Percentiles rank a stretch among this genome's conserved stretches.
Conservation (phyloP, 2,888 invertebrate genomes). For the Choreutis nemorana region DNA sequence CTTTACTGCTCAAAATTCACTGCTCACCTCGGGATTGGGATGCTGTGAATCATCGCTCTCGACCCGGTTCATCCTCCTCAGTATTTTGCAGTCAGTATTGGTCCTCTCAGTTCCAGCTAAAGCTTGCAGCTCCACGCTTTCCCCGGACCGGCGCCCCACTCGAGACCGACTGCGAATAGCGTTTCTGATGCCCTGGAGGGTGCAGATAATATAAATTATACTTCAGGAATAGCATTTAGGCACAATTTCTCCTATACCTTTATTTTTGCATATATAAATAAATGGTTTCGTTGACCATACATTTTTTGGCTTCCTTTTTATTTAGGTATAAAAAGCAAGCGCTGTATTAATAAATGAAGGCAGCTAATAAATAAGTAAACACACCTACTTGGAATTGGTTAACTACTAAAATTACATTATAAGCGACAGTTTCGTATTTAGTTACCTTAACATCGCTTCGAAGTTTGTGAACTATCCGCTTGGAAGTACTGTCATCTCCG, state of each 20-base stretch:
- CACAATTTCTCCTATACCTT: too few relatives aligned
- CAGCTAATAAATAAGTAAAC: too few relatives aligned
- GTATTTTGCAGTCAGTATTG: slow-evolving; percentile 51
- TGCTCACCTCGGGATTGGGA: slow-evolving; percentile 34
- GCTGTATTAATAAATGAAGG: too few relatives aligned
- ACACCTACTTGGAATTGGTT: background rate
- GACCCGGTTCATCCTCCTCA: slow-evolving; percentile 78
- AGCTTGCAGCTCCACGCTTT: slow-evolving; percentile 69
- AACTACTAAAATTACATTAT: slow-evolving; percentile 1
- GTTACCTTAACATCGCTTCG: slow-evolving; percentile 81
- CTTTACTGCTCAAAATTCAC: background rate
- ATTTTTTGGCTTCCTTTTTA: too few relatives aligned
- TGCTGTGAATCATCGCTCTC: slow-evolving; percentile 74
- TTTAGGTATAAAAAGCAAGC: too few relatives aligned
- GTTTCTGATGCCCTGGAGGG: slow-evolving; percentile 67
- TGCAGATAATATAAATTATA: background rate
- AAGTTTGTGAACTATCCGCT: slow-evolving; percentile 83
- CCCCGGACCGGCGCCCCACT: slow-evolving; percentile 64
- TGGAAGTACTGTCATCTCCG: slow-evolving; percentile 73
- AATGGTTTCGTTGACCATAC: too few relatives aligned
- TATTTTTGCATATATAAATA: too few relatives aligned
- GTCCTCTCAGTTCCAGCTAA: slow-evolving; percentile 43
- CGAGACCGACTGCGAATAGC: slow-evolving; percentile 66
- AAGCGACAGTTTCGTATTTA: slow-evolving; percentile 6
- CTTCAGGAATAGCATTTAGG: background rate